phyloP scores from a whole-genome alignment of 2,113 vertebrate species.

The Dipodomys stephensi region DNA sequence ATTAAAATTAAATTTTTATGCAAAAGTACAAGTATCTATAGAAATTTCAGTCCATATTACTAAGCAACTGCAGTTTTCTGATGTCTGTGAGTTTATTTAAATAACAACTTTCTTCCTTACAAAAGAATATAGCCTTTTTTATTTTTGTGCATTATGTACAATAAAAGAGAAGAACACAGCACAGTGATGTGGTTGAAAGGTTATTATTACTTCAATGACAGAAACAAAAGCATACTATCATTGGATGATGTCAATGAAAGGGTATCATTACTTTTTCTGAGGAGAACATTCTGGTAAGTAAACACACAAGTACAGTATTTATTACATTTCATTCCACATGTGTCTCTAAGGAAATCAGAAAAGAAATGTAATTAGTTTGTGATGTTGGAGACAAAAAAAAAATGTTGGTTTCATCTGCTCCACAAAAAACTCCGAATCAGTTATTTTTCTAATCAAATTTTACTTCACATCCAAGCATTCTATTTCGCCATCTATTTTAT shows the following conservation, averaged over 20 bases:
- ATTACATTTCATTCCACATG: constrained; percentile 78
- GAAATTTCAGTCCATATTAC: constrained; percentile 68
- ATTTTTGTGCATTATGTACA: constrained; percentile 81
- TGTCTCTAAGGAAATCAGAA: constrained; percentile 72
- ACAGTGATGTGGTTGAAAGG: constrained; percentile 82
- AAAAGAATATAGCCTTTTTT: constrained; percentile 77
- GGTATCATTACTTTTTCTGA: constrained; percentile 85
- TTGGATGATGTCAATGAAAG: constrained; percentile 86
- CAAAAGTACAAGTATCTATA: constrained; percentile 55
- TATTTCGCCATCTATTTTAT: constrained; percentile 7
- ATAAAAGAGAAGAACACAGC: constrained; percentile 78
- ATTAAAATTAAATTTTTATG: constrained; percentile 67
- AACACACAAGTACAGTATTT: constrained; percentile 81
- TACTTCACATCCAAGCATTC: constrained; percentile 25
- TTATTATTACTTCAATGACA: constrained; percentile 84
- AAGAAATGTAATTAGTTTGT: constrained; percentile 70
- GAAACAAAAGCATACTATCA: constrained; percentile 84
- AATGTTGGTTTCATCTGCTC: constrained; percentile 72
- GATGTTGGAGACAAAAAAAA: constrained; percentile 54
- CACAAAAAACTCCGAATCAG: constrained; percentile 63
- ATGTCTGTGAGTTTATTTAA: constrained; percentile 73
- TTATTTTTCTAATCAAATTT: constrained; percentile 63
- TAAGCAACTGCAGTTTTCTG: constrained; percentile 65
- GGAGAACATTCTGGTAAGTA: constrained; percentile 84
- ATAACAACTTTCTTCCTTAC: constrained; percentile 72